Conservation (phyloP, 2,113 vertebrate species). For the Pedionomus torquatus region DNA sequence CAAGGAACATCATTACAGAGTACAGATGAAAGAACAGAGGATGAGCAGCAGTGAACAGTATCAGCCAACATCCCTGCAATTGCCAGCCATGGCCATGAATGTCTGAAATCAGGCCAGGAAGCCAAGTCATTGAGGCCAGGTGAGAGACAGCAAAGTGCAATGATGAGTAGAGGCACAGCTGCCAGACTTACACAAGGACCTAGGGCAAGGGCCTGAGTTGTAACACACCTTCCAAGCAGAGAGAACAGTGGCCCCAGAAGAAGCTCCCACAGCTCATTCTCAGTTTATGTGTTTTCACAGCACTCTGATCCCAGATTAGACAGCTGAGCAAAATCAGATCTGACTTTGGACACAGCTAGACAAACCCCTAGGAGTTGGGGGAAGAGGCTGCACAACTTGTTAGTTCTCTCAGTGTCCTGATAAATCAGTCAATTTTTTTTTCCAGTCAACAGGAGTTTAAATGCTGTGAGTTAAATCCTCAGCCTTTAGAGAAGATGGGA, state of each 20-base stretch:
- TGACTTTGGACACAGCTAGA: neutral
- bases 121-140: neutral
- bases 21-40: neutral
- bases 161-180: neutral
- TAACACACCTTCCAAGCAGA: neutral
- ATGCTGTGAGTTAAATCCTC: neutral
- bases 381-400: neutral
- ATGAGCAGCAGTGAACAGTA: neutral
- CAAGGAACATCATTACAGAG: neutral
- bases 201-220: neutral
- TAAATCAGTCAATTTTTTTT: neutral
- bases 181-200: neutral
- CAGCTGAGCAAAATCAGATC: neutral
- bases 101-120: neutral
- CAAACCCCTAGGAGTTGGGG: rapidly evolving
- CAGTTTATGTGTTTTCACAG: neutral
- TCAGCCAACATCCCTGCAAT: neutral
- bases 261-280: neutral
- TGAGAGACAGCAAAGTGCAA: neutral
- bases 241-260: neutral
- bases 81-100: neutral
- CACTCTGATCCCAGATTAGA: neutral
- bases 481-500: neutral
- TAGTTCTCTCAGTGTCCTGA: neutral
- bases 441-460: neutral